phyloP scores from a whole-genome alignment of 2,888 invertebrate species.

The Bombyx huttoni region DNA sequence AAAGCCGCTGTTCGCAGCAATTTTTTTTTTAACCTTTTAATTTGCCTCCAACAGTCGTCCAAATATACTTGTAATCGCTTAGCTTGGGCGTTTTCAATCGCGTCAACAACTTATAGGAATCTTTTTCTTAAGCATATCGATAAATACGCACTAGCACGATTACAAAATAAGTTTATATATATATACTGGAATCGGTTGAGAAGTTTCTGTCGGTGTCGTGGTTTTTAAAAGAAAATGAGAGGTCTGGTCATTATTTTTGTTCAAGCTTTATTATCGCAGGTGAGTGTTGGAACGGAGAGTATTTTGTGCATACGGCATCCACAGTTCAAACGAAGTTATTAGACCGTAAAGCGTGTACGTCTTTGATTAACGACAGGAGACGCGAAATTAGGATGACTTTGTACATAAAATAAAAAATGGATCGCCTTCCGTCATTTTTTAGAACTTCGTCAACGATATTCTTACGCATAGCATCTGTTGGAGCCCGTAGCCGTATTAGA shows the following conservation, averaged over 20 bases:
- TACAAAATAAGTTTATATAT: neutral
- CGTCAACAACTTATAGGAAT: neutral
- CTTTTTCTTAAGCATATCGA: neutral
- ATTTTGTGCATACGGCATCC: too few species aligned
- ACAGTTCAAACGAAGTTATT: too few species aligned
- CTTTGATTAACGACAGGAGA: too few species aligned
- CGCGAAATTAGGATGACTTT: too few species aligned
- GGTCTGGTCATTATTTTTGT: conserved; percentile 19
- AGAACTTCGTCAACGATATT: too few species aligned
- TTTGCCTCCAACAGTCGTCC: conserved; percentile 3
- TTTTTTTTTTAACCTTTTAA: too few species aligned
- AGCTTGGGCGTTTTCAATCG: neutral
- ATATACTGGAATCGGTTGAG: neutral
- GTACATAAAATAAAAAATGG: too few species aligned
- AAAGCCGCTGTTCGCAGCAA: too few species aligned
- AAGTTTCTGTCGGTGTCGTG: neutral
- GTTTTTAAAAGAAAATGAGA: conserved; percentile 27
- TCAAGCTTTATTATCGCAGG: conserved; percentile 26
- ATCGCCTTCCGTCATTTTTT: too few species aligned
- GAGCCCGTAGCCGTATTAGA: too few species aligned
- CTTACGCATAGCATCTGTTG: too few species aligned
- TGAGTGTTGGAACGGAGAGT: conserved; percentile 12
- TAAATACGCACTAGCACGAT: neutral
- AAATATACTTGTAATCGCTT: neutral
- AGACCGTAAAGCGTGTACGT: too few species aligned